These are phyloP conservation scores for Podarcis raffonei DNA, from an alignment of 2,113 vertebrate species.

Conservation along the genomic window DNA sequence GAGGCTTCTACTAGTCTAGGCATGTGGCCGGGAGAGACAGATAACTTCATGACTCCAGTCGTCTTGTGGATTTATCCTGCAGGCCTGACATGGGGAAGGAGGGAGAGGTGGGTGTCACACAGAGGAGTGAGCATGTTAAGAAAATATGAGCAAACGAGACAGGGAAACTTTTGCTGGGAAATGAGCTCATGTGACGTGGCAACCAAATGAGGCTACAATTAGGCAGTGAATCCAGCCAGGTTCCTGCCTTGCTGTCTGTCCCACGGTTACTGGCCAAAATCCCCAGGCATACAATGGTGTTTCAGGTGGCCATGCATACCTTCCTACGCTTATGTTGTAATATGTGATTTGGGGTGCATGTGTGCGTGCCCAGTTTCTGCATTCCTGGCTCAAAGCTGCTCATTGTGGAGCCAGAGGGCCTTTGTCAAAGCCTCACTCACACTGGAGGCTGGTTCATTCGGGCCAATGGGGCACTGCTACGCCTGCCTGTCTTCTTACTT, in stretches of 20 bases:
- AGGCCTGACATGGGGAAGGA: not conserved
- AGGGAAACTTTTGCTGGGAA: not conserved
- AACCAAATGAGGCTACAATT: not conserved
- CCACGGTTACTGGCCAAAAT: not conserved
- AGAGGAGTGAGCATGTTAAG: not conserved
- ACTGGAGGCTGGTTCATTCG: no score
- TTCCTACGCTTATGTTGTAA: not conserved
- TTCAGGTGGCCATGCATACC: not conserved
- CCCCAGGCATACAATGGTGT: no score
- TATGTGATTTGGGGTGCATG: not conserved
- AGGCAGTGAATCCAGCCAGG: not conserved
- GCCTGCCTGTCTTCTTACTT: no score
- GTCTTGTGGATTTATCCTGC: conserved; percentile 10
- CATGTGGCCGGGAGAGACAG: not conserved
- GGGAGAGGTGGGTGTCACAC: not conserved
- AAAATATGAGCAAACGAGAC: not conserved
- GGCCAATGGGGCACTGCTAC: no score
- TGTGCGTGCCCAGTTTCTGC: not conserved
- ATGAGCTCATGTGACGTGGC: not conserved
- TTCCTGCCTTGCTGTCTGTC: not conserved
- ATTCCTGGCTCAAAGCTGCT: not conserved
- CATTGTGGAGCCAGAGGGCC: not conserved
- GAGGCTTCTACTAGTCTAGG: not conserved
- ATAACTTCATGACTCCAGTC: not conserved
- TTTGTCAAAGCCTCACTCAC: not conserved